Base-by-base conservation (phyloP, 2,888 invertebrate genomes). In the Rhingia rostrata region DNA sequence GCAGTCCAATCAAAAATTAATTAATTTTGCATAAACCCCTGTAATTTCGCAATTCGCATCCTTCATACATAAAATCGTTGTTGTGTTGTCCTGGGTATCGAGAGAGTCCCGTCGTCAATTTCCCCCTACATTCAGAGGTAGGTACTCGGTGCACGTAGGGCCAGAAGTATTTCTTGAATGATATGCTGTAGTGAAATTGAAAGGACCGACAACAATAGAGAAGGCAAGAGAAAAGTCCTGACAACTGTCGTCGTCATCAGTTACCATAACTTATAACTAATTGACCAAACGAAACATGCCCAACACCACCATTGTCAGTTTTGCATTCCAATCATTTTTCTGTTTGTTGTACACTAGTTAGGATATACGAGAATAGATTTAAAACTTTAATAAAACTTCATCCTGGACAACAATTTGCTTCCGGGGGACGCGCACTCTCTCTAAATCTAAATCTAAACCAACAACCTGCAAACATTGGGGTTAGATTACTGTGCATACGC, bases 1-100 rank as follows among this genome's bases (percentile, higher is more conserved):
- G 35, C 61, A 78, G 61, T 60, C 54, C 66, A 82, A 82, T 82
- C 78, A 64, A 82, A 82, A 67, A 72, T 77, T 77, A 82, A 82
- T 82, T 78, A 78, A 78, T 78, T 82, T 78, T 61, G 53, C 58
- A 60, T 75, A 60, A 58, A 37, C 60, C 53, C 9, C 51, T 67
- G 75, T 41, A 74, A 74, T 66, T 64, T 56, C 58, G 32, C 69
- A 58, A 69, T 58, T 58, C 47, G 39, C 47, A 69, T 58, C 69
- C 10, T 43, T 47, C 47, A 51, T 12, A n/a, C n/a, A n/a, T n/a
- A n/a, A n/a, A n/a, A n/a, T n/a, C n/a, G n/a, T n/a, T n/a, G 22
- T 22, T 22, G 22, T 22, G 22, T 22, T 22, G 22, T 22, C 22
- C 5, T 6, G 35, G 33, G 43, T 41, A 72, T 22, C 22, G 22